Percentiles rank a stretch among this genome's conserved stretches.
These are phyloP conservation scores for Drosophila grimshawi DNA, from an alignment of 1,140 invertebrate genomes.

Conservation along the genomic window DNA sequence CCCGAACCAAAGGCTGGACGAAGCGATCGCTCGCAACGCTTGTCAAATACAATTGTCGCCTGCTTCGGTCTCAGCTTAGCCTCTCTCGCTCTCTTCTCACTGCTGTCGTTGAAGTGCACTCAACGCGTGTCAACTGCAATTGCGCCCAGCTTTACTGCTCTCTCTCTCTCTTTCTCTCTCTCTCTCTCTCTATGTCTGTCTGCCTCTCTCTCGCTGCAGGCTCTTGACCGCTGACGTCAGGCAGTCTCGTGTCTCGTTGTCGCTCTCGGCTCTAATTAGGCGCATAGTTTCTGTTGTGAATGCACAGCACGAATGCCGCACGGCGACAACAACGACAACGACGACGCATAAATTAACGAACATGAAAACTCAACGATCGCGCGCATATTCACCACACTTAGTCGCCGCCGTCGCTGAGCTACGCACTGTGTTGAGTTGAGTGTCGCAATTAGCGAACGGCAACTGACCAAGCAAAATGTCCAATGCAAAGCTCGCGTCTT, in stretches of 20 bases:
- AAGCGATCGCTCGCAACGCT: neutral
- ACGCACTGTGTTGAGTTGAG: conserved; percentile 43
- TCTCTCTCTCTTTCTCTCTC: neutral
- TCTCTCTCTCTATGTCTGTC: neutral
- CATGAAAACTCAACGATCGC: conserved; percentile 37
- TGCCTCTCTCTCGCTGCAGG: neutral
- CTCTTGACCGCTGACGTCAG: conserved; percentile 35
- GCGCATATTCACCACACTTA: conserved; percentile 41
- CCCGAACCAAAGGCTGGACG: conserved; percentile 12
- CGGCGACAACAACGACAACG: conserved; percentile 1
- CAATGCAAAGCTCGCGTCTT: conserved; percentile 43
- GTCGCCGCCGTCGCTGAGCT: neutral
- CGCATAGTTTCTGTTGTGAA: conserved; percentile 39
- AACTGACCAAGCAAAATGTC: conserved; percentile 53
- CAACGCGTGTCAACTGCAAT: conserved; percentile 29
- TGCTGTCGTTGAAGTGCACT: too few relatives aligned
- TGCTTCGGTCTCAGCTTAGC: neutral
- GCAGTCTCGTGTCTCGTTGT: neutral
- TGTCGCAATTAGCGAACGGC: conserved; percentile 49
- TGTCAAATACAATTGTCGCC: conserved; percentile 30
- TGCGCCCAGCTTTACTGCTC: conserved; percentile 21
- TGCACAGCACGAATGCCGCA: conserved; percentile 34
- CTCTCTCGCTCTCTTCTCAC: neutral
- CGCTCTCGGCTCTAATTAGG: conserved; percentile 36
- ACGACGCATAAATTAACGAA: conserved; percentile 26